Percentiles rank a stretch among this genome's conserved stretches.
Conservation (phyloP, 2,113 vertebrate genomes). For the Malurus cyaneus region DNA sequence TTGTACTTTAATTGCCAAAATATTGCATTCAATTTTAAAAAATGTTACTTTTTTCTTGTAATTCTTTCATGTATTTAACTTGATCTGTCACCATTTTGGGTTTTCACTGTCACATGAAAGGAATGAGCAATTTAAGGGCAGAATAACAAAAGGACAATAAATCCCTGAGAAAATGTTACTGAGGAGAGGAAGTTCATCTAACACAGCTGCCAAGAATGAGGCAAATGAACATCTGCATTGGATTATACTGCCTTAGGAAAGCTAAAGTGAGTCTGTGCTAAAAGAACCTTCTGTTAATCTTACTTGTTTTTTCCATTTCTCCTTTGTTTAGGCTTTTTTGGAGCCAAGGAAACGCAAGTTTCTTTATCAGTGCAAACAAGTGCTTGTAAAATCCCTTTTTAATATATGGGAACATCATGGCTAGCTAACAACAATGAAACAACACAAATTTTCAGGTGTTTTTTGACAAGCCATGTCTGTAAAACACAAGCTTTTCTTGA, state of each 20-base stretch:
- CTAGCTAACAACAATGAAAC: not conserved
- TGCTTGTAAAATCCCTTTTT: not conserved
- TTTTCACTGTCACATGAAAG: conserved; percentile 27
- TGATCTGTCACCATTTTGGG: not conserved
- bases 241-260: conserved; percentile 45
- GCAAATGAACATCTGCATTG: conserved; percentile 59
- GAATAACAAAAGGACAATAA: conserved; percentile 30
- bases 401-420: not conserved
- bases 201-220: conserved; percentile 45
- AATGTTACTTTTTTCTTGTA: not conserved
- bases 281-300: conserved; percentile 37
- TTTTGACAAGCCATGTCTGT: not conserved
- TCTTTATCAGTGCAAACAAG: not conserved
- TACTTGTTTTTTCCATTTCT: conserved; percentile 39
- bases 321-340: conserved; percentile 1
- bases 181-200: conserved; percentile 48
- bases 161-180: conserved; percentile 47
- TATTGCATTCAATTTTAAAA: not conserved
- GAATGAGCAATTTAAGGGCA: conserved; percentile 2
- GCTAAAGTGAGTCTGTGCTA: conserved; percentile 5
- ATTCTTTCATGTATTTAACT: not conserved
- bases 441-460: not conserved
- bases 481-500: not conserved
- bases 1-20: not conserved
- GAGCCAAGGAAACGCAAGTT: not conserved